phyloP scores from a whole-genome alignment of 2,113 vertebrate species.

The Natator depressus region DNA sequence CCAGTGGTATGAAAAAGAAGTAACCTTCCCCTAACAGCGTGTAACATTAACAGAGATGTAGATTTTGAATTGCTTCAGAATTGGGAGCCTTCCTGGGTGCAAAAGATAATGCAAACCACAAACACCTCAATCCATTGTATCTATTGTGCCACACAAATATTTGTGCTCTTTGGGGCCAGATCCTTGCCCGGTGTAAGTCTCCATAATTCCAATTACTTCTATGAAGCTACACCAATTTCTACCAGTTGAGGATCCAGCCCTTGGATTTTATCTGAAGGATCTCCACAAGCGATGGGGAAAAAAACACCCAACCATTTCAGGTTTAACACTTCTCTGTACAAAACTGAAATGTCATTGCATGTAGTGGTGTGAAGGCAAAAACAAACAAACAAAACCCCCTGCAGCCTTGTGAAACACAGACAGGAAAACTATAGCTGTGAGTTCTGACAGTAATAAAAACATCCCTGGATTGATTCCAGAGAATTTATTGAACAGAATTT shows the following conservation, averaged over 20 bases:
- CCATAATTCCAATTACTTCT: background rate
- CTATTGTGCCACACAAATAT: background rate
- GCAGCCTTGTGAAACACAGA: background rate
- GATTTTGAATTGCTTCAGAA: background rate
- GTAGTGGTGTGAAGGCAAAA: background rate
- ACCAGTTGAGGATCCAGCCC: background rate
- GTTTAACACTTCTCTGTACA: background rate
- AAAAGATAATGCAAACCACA: background rate
- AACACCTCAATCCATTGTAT: background rate
- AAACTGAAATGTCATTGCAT: background rate
- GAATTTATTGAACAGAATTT: conserved; percentile 62
- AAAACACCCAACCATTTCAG: background rate
- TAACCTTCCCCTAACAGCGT: background rate
- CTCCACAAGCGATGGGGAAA: background rate
- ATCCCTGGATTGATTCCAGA: conserved; percentile 52
- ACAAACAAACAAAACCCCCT: background rate
- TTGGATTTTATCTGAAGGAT: conserved; percentile 17
- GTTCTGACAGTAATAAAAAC: conserved; percentile 52
- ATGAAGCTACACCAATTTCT: background rate
- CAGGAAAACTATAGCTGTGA: conserved; percentile 13
- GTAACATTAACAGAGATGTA: background rate
- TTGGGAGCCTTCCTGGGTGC: background rate
- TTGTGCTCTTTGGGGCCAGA: background rate
- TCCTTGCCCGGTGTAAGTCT: background rate
- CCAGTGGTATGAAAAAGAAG: background rate